Evolutionary conservation across 2,797 vertebrate genomes (phyloP), one percentile per base, ranked within the genome.

Genomic region (Lacerta agilis): DNA sequence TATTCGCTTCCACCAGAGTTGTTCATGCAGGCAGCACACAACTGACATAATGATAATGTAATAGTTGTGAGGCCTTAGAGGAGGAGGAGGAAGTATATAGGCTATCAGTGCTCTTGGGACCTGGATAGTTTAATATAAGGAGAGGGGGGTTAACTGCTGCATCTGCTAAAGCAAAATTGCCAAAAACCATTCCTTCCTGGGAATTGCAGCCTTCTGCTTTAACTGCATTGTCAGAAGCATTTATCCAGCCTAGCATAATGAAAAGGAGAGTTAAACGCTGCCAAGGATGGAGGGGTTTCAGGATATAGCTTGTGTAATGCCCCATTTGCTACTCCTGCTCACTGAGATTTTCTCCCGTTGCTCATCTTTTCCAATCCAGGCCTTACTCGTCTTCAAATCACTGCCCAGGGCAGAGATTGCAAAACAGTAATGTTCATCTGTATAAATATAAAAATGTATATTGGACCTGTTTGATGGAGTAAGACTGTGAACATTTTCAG

Each of bases 81-180:
- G 41, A 77, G 17, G n/a, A 72, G 13, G 72, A 76, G 29, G 72
- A 76, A 45, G 27, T 76, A 66, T 81, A 67, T 86, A 80, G 83
- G 33, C 41, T 89, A 55, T 8, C 61, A 18, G 6, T 29, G 61
- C 83, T 64, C 61, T 25, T 33, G 79, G 43, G 72, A 69, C 43
- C 36, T n/a, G 69, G 17, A 55, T 82, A 86, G 78, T 89, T 81
- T 89, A 82, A 86, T 86, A 58, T 27, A 69, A 33, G 49, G 79
- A 82, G 71, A 77, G 76, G 41, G 66, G 43, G 71, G 71, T 89
- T 76, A 77, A 77, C 79, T 43, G 83, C 79, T 82, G 45, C 61
- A 86, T 89, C 78, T 89, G 88, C 61, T 86, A 45, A 58, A 82
- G 36, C 41, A 25, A 86, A 86, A 15, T 86, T 86, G 79, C 71